Conservation (phyloP, 2,888 invertebrate genomes). For the Scrobipalpa atriplicella region DNA sequence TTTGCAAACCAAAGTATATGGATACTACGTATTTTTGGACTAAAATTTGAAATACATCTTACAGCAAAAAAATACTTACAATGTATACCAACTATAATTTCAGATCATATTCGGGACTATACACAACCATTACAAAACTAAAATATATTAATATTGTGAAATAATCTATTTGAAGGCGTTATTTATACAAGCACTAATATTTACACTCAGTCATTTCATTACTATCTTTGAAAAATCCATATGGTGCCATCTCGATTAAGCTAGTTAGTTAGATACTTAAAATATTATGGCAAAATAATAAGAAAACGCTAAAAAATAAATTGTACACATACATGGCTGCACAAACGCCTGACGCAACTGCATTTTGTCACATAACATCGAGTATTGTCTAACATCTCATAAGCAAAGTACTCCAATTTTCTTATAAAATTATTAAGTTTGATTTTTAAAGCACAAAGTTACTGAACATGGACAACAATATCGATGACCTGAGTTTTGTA, state of each 20-base stretch:
- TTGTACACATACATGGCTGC: constrained; percentile 65
- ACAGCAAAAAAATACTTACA: constrained; percentile 32
- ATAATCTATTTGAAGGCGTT: constrained; percentile 22
- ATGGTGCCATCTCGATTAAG: constrained; percentile 26
- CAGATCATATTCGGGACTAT: constrained; percentile 59
- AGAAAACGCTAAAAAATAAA: constrained; percentile 57
- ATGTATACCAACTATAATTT: constrained; percentile 35
- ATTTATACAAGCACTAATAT: constrained; percentile 58
- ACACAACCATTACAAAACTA: constrained; percentile 63
- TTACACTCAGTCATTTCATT: constrained; percentile 52
- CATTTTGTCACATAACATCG: neutral
- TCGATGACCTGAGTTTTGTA: constrained; percentile 24
- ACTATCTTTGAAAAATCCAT: constrained; percentile 8
- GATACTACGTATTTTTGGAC: constrained; percentile 45
- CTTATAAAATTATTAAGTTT: neutral
- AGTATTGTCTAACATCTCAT: neutral
- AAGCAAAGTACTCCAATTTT: neutral
- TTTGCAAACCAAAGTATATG: constrained; percentile 57
- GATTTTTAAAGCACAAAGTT: neutral
- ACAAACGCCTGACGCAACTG: constrained; percentile 16
- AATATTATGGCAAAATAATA: constrained; percentile 70
- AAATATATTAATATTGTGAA: constrained; percentile 44
- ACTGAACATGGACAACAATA: constrained; percentile 1
- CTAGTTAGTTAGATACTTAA: constrained; percentile 46
- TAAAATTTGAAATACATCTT: constrained; percentile 21